Percentiles rank a stretch among this genome's conserved stretches.
These are phyloP conservation scores for Tichodroma muraria DNA, from an alignment of 2,113 vertebrate species.

Conservation along the genomic window DNA sequence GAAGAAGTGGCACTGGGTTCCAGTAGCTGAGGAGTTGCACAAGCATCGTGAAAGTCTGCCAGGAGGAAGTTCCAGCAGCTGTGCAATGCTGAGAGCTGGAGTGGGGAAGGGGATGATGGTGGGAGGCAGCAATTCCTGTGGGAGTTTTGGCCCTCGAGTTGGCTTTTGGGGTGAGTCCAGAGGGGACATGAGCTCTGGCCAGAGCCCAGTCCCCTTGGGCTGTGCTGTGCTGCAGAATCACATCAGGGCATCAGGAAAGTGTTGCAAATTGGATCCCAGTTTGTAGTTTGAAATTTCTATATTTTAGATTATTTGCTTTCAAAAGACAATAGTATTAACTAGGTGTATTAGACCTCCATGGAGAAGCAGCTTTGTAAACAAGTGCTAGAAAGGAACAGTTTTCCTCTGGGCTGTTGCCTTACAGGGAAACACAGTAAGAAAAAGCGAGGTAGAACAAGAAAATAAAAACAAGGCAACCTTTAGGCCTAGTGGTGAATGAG, in stretches of 20 bases:
- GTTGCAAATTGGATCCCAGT: not conserved
- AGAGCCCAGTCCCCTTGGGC: not conserved
- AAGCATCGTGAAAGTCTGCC: not conserved
- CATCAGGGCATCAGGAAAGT: not conserved
- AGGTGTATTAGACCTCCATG: rapidly evolving
- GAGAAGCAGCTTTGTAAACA: not conserved
- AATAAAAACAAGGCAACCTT: not conserved
- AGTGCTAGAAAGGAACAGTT: not conserved
- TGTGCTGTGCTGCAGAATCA: not conserved
- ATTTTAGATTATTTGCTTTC: rapidly evolving
- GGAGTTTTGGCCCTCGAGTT: rapidly evolving
- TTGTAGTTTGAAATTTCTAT: not conserved
- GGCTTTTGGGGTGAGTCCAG: rapidly evolving
- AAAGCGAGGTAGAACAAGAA: not conserved
- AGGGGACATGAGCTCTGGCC: not conserved
- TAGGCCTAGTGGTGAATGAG: too few species aligned
- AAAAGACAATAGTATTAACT: not conserved
- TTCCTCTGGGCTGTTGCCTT: not conserved
- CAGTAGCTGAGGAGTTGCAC: not conserved
- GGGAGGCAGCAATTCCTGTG: not conserved
- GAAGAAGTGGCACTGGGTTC: not conserved
- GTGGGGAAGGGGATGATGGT: not conserved
- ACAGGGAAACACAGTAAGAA: not conserved
- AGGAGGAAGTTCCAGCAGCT: not conserved
- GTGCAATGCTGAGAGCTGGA: not conserved